Base-by-base conservation (phyloP, 2,113 vertebrate species). In the Chlorodrepanis virens region DNA sequence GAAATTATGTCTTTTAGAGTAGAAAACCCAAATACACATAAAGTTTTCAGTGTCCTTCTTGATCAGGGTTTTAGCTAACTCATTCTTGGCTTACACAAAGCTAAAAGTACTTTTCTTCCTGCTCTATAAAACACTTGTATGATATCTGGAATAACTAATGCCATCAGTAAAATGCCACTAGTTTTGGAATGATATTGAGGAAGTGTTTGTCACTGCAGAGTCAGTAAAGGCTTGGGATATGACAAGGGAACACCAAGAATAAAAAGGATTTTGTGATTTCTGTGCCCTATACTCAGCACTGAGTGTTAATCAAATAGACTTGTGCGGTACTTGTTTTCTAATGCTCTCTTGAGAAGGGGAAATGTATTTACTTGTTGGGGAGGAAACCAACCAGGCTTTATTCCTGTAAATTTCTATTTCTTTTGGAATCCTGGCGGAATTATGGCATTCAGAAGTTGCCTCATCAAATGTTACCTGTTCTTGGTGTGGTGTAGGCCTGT, bases 231-330 rank as follows among this genome's bases (percentile, higher is more conserved):
- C 50, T 70, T 75, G 52, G 29, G 14, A 33, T 49, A 21, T 39
- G n/a, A 64, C 44, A 71, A 20, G 60, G 74, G 18, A 61, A 31
- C 64, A 14, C 9, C 12, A 80, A 83, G 49, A 64, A 40, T 67
- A 72, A 86, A 40, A 27, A 49, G 28, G 4, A 6, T 25, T 87
- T 42, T 47, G 7, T 53, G 28, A 18, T 49, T 72, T 86, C 31
- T 57, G 11, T 67, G 6, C 8, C 1, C 27, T 70, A 1, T 31
- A 20, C 10, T 60, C 17, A 33, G 49, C n/a, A 42, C 0, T 17
- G 45, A 88, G 37, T 5, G 20, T 16, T 57, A 57, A 33, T 21
- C 54, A 93, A 50, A 74, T 23, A 27, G 7, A 6, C 7, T 47
- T 45, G 52, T 54, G 49, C 8, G 15, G 27, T 31, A 35, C 11